Base-by-base conservation (phyloP, 2,797 vertebrate species). In the Sardinella longiceps region DNA sequence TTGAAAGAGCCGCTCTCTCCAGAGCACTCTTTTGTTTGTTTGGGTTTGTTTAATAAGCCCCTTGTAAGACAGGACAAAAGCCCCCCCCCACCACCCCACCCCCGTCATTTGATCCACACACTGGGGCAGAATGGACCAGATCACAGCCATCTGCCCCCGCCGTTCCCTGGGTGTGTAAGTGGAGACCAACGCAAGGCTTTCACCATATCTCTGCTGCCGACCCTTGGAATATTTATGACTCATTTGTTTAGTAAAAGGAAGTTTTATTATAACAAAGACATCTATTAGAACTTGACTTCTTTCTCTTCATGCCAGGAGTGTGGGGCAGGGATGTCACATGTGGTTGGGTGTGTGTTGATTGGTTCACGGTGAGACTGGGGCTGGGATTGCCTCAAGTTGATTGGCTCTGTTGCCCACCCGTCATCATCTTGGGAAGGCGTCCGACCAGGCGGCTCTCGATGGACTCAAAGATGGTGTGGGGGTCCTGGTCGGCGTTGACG, bases 401-500 rank as follows among this genome's bases (percentile, higher is more conserved):
- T 30, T 63, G 25, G 60, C 10, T n/a, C 60, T 3, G 14, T 60
- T 80, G 30, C 20, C 3, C 43, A 20, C 63, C 25, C 58, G 84
- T 48, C 74, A 87, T 80, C 80, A 66, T 82, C 56, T 53, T 82
- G 91, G 95, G 91, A 82, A 95, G 89, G 0, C 94, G 94, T 0
- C 92, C 94, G 63, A 96, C 91, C 85, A 96, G 85, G 5, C 93
- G 93, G 51, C 96, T 97, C 92, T 98, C 97, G 70, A 99, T 90
- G 85, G 94, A 92, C 91, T 98, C 97, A 39, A 96, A 97, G 85
- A 99, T 92, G 0, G 88, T 92, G 56, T 95, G 91, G 0, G 97
- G 96, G 86, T 97, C 96, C 93, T 97, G 97, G 90, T 98, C 97
- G 25, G 95, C 96, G 0, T 96, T 96, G 85, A 99, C 20, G 2